These are phyloP conservation scores for Excalfactoria chinensis DNA, from an alignment of 2,113 vertebrate species.

Conservation along the genomic window DNA sequence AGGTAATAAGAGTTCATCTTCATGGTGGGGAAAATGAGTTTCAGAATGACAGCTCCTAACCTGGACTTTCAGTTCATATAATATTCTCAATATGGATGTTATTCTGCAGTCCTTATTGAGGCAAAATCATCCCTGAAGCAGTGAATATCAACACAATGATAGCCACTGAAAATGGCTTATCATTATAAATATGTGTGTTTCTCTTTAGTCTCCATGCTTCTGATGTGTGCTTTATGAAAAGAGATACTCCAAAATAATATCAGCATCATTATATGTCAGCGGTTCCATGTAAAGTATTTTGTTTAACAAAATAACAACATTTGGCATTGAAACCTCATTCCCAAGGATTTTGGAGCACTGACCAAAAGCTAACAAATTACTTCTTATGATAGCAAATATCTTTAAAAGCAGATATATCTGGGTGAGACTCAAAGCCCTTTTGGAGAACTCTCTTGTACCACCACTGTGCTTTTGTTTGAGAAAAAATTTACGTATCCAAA, in stretches of 20 bases:
- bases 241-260: neutral
- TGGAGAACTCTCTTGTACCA: neutral
- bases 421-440: neutral
- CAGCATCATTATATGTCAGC: neutral
- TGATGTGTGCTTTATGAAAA: neutral
- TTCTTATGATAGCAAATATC: neutral
- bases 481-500: neutral
- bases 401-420: neutral
- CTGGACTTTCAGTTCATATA: neutral
- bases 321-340: neutral
- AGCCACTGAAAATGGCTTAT: neutral
- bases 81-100: constrained; percentile 2
- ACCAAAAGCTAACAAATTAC: neutral
- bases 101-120: constrained; percentile 4
- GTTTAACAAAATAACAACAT: neutral
- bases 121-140: neutral
- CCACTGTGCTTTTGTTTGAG: neutral
- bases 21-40: constrained; percentile 73
- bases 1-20: constrained; percentile 74
- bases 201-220: neutral
- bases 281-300: neutral
- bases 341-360: neutral
- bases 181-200: neutral
- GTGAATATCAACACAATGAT: neutral
- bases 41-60: constrained; percentile 69